These are phyloP conservation scores for Girardinus metallicus DNA, from an alignment of 2,797 vertebrate genomes.

Conservation along the genomic window DNA sequence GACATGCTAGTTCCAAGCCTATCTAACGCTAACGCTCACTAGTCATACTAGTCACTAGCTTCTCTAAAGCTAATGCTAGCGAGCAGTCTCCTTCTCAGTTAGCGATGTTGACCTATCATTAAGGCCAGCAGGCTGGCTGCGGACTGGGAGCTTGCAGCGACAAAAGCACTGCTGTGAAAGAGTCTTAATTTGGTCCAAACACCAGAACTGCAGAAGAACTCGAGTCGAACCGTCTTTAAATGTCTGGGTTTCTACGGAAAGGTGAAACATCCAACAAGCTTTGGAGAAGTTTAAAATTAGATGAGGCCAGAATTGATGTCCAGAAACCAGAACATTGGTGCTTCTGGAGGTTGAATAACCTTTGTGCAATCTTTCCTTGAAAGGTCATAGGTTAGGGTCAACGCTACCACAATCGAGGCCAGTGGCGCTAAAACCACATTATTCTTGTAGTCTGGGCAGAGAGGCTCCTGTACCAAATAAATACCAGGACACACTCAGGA, in stretches of 20 bases:
- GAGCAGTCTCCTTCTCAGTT: background rate
- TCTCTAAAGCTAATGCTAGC: background rate
- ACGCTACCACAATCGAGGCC: background rate
- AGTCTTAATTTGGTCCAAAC: background rate
- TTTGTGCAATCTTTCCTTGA: background rate
- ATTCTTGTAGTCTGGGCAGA: background rate
- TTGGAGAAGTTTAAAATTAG: background rate
- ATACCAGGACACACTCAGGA: background rate
- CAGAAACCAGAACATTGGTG: background rate
- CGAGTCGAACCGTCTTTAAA: background rate
- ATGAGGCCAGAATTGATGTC: background rate
- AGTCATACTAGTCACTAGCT: background rate
- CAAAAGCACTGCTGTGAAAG: background rate
- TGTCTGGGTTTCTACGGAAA: background rate
- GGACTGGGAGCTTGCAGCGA: background rate
- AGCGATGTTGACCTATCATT: background rate
- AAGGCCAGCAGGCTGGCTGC: background rate
- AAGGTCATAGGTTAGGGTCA: background rate
- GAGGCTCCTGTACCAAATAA: background rate
- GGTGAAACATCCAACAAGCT: background rate
- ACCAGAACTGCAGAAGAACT: background rate
- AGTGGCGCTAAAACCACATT: background rate
- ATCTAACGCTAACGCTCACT: background rate
- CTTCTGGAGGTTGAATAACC: background rate
- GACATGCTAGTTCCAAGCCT: background rate